Evolutionary conservation across 2,888 invertebrate species (phyloP), one percentile per base, ranked within the genome.

Genomic region (Tuberolachnus salignus): DNA sequence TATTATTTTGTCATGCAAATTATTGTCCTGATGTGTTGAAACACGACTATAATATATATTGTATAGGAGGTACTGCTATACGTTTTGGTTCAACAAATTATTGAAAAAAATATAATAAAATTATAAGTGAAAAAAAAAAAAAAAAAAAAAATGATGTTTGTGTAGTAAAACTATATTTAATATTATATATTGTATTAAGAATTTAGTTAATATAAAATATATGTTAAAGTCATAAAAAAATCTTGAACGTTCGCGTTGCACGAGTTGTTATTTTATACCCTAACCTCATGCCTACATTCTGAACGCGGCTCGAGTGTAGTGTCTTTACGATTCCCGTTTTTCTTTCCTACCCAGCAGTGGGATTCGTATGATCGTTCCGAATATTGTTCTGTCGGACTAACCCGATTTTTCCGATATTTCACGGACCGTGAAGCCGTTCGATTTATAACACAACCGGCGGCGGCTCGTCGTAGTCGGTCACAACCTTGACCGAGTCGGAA

Each of bases 81-180:
- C 75, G 75, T 67, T 57, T 78, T 61, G 78, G 19, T 69, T 57
- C 61, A 34, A 14, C 61, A 16, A 8, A 69, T 26, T 19, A 63
- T 53, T 63, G 63, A 74, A 74, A 49, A 64, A 53, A 74, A 63
- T 34, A 34, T 34, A 34, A 70, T 57, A 70, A 61, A 72, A 72
- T 11, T 64, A 64, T 64, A 64, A 74, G 34, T 74, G 73, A 74
- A 74, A 74, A 64, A 42, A 53, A 71, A 59, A 70, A 34, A 34
- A 34, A 34, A 34, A 34, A 34, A 34, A 34, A 4, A 74, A 74
- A 75, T 59, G 57, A 75, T 75, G 75, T 75, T 75, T 75, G 75
- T 75, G 75, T 75, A 75, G 75, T 75, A 75, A 75, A 75, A 75
- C 75, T 66, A 75, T 75, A 66, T 75, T 66, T 75, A 75, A 72